Conservation (phyloP, 2,888 invertebrate genomes). For the Hesperia comma region DNA sequence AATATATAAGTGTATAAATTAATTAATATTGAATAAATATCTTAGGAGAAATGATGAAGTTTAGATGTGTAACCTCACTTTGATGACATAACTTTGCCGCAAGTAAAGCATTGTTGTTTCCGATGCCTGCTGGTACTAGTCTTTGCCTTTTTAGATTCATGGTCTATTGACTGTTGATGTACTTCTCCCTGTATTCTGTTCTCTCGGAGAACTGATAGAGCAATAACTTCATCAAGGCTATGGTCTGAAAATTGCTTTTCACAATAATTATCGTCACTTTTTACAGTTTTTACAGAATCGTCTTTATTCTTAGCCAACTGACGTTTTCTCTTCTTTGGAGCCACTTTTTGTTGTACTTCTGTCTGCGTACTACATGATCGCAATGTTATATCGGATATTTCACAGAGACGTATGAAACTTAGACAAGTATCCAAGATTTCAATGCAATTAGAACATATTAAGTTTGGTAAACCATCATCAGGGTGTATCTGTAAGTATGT, state of each 20-base stretch:
- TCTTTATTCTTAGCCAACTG: slow-evolving; percentile 29
- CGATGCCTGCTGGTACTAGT: slow-evolving; percentile 20
- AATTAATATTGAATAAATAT: background rate
- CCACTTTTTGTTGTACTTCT: background rate
- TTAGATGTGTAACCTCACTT: slow-evolving; percentile 53
- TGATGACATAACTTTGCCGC: slow-evolving; percentile 81
- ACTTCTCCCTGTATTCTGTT: slow-evolving; percentile 23
- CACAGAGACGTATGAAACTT: slow-evolving; percentile 63
- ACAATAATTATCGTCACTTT: slow-evolving; percentile 42
- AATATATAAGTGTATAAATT: too few species aligned
- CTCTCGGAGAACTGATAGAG: slow-evolving; percentile 12
- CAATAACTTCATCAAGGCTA: background rate
- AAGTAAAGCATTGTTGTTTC: slow-evolving; percentile 69
- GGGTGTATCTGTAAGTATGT: slow-evolving; percentile 62
- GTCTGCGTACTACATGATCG: slow-evolving; percentile 44
- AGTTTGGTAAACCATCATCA: slow-evolving; percentile 65
- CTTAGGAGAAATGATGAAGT: too few species aligned
- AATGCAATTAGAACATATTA: slow-evolving; percentile 65
- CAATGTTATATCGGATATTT: slow-evolving; percentile 61
- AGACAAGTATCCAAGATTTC: slow-evolving; percentile 60
- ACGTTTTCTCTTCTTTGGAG: slow-evolving; percentile 38
- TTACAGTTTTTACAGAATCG: slow-evolving; percentile 46
- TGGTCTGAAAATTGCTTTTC: slow-evolving; percentile 46
- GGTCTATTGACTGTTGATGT: background rate
- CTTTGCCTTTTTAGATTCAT: slow-evolving; percentile 35